These are phyloP conservation scores for Drosophila silvestris DNA, from an alignment of 2,888 invertebrate species.

Conservation along the genomic window DNA sequence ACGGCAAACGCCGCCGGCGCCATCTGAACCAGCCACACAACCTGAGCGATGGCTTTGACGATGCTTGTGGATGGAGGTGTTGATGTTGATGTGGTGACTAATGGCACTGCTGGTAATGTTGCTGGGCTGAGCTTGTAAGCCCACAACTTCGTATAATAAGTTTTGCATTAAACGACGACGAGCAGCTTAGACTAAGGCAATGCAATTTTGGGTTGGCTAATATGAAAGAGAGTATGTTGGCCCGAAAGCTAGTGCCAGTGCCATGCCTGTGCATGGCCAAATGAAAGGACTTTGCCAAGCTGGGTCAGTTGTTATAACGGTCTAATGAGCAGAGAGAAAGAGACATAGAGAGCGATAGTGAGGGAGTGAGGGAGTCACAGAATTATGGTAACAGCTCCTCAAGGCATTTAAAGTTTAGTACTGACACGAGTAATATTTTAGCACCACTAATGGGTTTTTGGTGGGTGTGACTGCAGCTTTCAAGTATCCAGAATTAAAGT, in stretches of 20 bases:
- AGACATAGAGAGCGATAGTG: too few relatives aligned
- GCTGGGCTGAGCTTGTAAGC: slow-evolving; percentile 47
- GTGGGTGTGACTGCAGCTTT: neutral
- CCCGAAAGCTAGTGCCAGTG: neutral
- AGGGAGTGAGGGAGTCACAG: neutral
- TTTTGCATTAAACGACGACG: slow-evolving; percentile 54
- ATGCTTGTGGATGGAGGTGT: neutral
- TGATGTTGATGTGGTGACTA: neutral
- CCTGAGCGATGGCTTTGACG: slow-evolving; percentile 8
- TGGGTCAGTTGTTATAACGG: slow-evolving; percentile 31
- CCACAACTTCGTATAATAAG: slow-evolving; percentile 67
- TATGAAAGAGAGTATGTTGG: slow-evolving; percentile 16
- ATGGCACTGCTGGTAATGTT: slow-evolving; percentile 14
- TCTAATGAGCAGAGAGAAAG: slow-evolving; percentile 48
- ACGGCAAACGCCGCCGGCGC: slow-evolving; percentile 51
- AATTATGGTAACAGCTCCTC: slow-evolving; percentile 3
- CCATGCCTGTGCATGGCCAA: neutral
- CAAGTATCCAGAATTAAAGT: neutral
- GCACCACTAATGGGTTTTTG: slow-evolving; percentile 12
- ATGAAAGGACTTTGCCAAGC: neutral
- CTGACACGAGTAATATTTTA: slow-evolving; percentile 20
- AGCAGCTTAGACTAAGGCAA: slow-evolving; percentile 45
- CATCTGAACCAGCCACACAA: slow-evolving; percentile 23
- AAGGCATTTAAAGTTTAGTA: slow-evolving; percentile 7
- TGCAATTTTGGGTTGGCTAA: slow-evolving; percentile 56